Evolutionary conservation across 2,113 vertebrate genomes (phyloP).

Genomic region (Balaenoptera acutorostrata): DNA sequence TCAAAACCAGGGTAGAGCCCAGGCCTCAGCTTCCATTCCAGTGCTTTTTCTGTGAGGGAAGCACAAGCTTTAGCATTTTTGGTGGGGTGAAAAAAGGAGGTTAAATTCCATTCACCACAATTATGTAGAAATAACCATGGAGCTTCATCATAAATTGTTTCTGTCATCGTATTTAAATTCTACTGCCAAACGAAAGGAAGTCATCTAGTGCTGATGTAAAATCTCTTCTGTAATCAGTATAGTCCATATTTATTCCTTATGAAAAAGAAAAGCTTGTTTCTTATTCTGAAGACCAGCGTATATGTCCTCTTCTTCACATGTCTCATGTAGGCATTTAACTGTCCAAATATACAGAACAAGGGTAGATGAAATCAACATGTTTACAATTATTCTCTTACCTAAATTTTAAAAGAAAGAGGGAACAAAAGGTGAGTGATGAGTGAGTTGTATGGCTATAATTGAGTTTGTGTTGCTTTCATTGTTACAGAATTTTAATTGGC

Average conservation of each 20-base stretch:
- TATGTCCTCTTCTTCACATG: not conserved
- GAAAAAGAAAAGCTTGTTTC: not conserved
- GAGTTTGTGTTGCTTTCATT: conserved; percentile 62
- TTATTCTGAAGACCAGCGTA: not conserved
- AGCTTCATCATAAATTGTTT: conserved; percentile 33
- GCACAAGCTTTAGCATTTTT: not conserved
- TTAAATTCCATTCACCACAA: not conserved
- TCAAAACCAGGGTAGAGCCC: not conserved
- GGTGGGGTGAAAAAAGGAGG: not conserved
- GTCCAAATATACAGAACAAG: conserved; percentile 6
- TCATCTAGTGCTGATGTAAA: conserved; percentile 1
- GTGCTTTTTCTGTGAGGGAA: not conserved
- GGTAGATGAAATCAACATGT: conserved; percentile 33
- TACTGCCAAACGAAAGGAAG: not conserved
- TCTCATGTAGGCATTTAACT: not conserved
- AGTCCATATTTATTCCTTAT: not conserved
- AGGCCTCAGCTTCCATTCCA: not conserved
- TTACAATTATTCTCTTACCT: conserved; percentile 38
- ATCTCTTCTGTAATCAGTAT: not conserved
- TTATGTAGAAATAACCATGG: conserved; percentile 3
- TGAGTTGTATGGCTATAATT: conserved; percentile 47
- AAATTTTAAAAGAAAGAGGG: conserved; percentile 47
- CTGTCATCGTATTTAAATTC: conserved; percentile 37
- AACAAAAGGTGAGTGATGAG: conserved; percentile 56
- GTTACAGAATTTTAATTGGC: conserved; percentile 67